Evolutionary conservation across 2,888 invertebrate species (phyloP).

Genomic region (Pyrochroa serraticornis): DNA sequence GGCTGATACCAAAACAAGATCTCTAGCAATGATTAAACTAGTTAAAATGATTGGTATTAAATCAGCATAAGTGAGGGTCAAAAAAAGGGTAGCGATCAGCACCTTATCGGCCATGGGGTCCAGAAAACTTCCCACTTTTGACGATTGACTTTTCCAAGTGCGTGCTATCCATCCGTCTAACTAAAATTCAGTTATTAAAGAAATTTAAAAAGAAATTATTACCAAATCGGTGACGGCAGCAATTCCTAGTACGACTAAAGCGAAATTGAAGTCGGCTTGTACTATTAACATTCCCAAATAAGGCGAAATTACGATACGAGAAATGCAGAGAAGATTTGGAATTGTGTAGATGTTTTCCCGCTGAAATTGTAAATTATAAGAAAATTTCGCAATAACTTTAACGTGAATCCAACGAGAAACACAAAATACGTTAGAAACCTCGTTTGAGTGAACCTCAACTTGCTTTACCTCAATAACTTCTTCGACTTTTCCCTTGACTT

Average conservation of each 20-base stretch:
- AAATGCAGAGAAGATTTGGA: slow-evolving; percentile 88
- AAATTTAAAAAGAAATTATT: slow-evolving; percentile 32
- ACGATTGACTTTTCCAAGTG: slow-evolving; percentile 87
- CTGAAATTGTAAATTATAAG: slow-evolving; percentile 51
- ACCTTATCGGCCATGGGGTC: slow-evolving; percentile 98
- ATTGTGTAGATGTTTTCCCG: slow-evolving; percentile 91
- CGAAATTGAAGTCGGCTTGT: slow-evolving; percentile 78
- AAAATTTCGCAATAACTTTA: slow-evolving; percentile 4
- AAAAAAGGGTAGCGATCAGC: slow-evolving; percentile 85
- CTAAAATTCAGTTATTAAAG: slow-evolving; percentile 57
- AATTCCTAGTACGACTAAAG: slow-evolving; percentile 79
- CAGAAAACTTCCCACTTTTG: slow-evolving; percentile 91
- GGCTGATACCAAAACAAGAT: slow-evolving; percentile 79
- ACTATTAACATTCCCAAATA: slow-evolving; percentile 88
- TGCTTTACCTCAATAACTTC: slow-evolving; percentile 71
- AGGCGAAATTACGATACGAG: slow-evolving; percentile 86
- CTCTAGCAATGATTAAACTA: slow-evolving; percentile 81
- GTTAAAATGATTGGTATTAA: slow-evolving; percentile 85
- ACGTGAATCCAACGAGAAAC: too few species aligned
- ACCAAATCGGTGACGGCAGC: slow-evolving; percentile 94
- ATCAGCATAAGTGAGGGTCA: slow-evolving; percentile 83
- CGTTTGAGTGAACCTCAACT: too few species aligned
- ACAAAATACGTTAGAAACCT: too few species aligned
- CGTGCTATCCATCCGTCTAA: slow-evolving; percentile 97
- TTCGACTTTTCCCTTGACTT: slow-evolving; percentile 74